phyloP scores from a whole-genome alignment of 2,888 invertebrate species.

The Epinotia brunnichana region DNA sequence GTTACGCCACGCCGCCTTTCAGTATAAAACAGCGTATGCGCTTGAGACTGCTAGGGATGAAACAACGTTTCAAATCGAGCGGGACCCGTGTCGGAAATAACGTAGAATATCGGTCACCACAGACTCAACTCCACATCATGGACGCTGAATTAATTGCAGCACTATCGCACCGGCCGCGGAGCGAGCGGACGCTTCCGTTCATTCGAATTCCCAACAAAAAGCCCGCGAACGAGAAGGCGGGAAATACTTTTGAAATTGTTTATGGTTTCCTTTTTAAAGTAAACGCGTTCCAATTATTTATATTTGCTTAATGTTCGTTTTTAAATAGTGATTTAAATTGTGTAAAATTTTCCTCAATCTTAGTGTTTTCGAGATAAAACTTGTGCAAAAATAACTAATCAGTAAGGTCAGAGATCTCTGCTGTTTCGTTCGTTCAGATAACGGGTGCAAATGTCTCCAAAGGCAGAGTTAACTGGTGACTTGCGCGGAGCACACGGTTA shows the following conservation, averaged over 20 bases:
- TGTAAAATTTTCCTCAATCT: constrained; percentile 1
- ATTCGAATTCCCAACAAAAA: constrained; percentile 63
- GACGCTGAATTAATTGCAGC: constrained; percentile 78
- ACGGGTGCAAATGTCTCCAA: constrained; percentile 80
- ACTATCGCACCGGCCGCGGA: constrained; percentile 74
- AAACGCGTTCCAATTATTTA: constrained; percentile 7
- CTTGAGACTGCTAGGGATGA: constrained; percentile 3
- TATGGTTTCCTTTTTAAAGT: constrained; percentile 38
- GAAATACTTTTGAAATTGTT: constrained; percentile 43
- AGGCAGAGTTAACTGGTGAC: constrained; percentile 51
- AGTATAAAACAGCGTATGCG: constrained; percentile 20
- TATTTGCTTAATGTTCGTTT: background rate
- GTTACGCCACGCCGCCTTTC: constrained; percentile 75
- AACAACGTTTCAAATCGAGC: constrained; percentile 25
- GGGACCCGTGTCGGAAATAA: constrained; percentile 74
- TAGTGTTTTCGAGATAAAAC: constrained; percentile 27
- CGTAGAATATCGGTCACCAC: constrained; percentile 81
- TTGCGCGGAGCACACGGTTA: constrained; percentile 44
- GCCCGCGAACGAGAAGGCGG: constrained; percentile 63
- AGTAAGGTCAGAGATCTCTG: constrained; percentile 65
- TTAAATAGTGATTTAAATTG: constrained; percentile 15
- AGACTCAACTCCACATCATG: constrained; percentile 72
- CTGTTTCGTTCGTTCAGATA: constrained; percentile 66
- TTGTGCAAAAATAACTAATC: constrained; percentile 50
- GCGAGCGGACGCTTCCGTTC: constrained; percentile 76